Percentiles rank a stretch among this genome's conserved stretches.
Conservation (phyloP, 2,113 vertebrate genomes). For the Verasper variegatus region DNA sequence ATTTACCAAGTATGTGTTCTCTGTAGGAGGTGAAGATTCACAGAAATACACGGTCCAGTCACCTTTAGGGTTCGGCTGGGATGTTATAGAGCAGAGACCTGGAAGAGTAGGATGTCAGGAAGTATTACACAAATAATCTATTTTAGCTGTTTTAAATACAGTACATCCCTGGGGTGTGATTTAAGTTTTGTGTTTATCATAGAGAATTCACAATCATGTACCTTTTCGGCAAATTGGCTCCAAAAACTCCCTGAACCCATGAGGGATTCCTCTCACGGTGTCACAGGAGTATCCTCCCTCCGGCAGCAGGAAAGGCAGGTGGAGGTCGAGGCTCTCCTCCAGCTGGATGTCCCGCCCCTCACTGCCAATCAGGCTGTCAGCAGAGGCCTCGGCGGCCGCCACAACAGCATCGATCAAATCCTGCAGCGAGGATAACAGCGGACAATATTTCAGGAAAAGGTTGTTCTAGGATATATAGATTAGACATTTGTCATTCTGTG, state of each 20-base stretch:
- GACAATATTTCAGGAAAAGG: constrained; percentile 47
- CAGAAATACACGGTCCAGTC: constrained; percentile 90
- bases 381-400: constrained; percentile 85
- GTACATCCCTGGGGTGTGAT: background rate
- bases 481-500: constrained; percentile 42
- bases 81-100: constrained; percentile 90
- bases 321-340: constrained; percentile 91
- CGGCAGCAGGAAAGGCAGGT: constrained; percentile 92
- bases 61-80: constrained; percentile 83
- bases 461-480: constrained; percentile 7
- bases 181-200: background rate
- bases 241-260: constrained; percentile 90
- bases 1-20: constrained; percentile 82
- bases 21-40: constrained; percentile 79
- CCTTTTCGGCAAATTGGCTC: constrained; percentile 91
- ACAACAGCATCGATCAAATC: constrained; percentile 89
- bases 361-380: constrained; percentile 86
- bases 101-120: background rate
- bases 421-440: constrained; percentile 68
- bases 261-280: constrained; percentile 89
- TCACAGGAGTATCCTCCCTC: constrained; percentile 94
- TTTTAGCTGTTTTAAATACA: background rate
- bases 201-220: constrained; percentile 42
- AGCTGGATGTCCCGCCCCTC: constrained; percentile 88
- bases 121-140: background rate